A percentile compares a stretch with the other conserved stretches of the same genome.
These are phyloP conservation scores for Anodontia alba DNA, from an alignment of 2,888 invertebrate species.

Conservation along the genomic window DNA sequence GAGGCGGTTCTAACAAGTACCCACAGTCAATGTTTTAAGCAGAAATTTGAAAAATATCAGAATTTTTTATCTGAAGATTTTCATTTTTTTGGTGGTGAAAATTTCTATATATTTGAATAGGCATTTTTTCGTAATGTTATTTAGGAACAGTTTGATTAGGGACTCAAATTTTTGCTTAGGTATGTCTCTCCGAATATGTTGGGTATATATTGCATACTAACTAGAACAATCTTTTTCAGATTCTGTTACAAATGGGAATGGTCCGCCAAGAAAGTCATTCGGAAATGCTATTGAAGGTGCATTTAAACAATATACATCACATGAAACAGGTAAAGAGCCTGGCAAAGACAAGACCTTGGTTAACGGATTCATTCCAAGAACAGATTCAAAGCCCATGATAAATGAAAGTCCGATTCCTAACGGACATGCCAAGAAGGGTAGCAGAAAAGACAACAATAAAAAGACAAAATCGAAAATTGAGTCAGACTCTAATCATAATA, in stretches of 20 bases:
- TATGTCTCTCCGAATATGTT: too few species aligned
- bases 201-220: too few species aligned
- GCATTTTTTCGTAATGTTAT: too few species aligned
- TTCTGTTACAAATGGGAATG: background rate
- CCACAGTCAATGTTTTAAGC: too few species aligned
- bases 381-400: background rate
- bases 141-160: too few species aligned
- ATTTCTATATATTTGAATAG: too few species aligned
- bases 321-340: background rate
- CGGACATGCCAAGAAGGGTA: background rate
- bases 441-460: background rate
- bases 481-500: slow-evolving; percentile 9
- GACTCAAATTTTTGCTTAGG: too few species aligned
- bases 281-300: background rate
- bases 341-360: background rate
- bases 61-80: too few species aligned
- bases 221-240: background rate
- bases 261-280: background rate
- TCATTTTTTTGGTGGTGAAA: too few species aligned
- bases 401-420: background rate
- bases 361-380: background rate
- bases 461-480: slow-evolving; percentile 4
- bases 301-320: background rate
- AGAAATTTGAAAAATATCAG: too few species aligned
- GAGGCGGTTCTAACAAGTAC: too few species aligned